Evolutionary conservation across 2,888 invertebrate species (phyloP), one percentile per base, ranked within the genome.

Genomic region (Pharmacophagus antenor): DNA sequence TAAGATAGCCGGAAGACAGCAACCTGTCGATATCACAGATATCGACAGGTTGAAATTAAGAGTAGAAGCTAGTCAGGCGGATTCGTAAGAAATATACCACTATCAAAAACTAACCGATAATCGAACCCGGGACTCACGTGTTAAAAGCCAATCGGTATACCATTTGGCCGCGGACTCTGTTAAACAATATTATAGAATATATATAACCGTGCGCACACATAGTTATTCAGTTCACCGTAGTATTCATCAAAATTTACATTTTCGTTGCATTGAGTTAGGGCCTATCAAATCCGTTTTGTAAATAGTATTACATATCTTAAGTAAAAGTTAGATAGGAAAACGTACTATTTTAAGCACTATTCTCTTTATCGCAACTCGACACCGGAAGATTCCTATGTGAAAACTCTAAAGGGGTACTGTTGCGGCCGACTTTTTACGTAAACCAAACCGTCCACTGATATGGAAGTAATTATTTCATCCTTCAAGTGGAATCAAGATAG

Each of bases 381-480:
- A 85, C 84, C 84, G 82, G 82, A 80, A 73, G 79, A 73, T 67
- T 67, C 71, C 68, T 71, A 74, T 73, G 77, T 72, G 76, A 78
- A 76, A 73, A 70, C 67, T 67, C 68, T 71, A 62, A 67, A 57
- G 63, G 64, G 66, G 72, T 65, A 61, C 53, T 27, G 51, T 73
- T 65, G 31, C 73, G 65, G 80, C 79, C 78, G 77, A 77, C 70
- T 74, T 70, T 63, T 67, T 67, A 63, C 70, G 87, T 79, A 86
- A 88, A 73, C 66, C 63, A 75, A 87, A 73, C 71, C 69, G 64
- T 66, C 59, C 74, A 73, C 70, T 80, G 75, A 70, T 58, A 70
- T 74, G 79, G 81, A 83, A 86, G 67, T 82, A 82, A 87, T 84
- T 70, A 68, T 71, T 73, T 72, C 79, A 79, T 85, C 80, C 81